Evolutionary conservation across 2,888 invertebrate genomes (phyloP).

Genomic region (Aplocera efformata): DNA sequence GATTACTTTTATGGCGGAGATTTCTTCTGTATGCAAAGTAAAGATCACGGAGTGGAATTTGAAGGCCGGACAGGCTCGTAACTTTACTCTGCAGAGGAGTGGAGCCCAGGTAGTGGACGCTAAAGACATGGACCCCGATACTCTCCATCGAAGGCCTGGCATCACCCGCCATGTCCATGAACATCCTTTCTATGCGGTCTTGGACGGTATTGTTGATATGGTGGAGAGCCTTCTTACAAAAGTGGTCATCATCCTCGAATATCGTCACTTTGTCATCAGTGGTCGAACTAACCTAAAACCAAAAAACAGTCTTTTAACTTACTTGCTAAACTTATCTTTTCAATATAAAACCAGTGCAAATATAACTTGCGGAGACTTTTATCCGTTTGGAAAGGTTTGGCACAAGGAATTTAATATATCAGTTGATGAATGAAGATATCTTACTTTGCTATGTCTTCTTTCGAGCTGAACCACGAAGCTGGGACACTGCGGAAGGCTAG

Average conservation of each 20-base stretch:
- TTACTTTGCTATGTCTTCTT: constrained; percentile 62
- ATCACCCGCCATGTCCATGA: constrained; percentile 85
- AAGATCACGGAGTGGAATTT: constrained; percentile 87
- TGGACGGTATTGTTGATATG: constrained; percentile 86
- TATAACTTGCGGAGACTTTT: too few relatives aligned
- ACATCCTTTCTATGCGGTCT: constrained; percentile 92
- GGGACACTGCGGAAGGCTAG: constrained; percentile 63
- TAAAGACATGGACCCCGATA: constrained; percentile 82
- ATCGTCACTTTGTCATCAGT: constrained; percentile 55
- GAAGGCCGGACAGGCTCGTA: constrained; percentile 90
- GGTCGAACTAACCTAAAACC: constrained; percentile 55
- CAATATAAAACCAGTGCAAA: too few relatives aligned
- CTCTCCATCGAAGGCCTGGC: constrained; percentile 69
- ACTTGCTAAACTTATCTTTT: too few relatives aligned
- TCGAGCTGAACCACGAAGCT: constrained; percentile 41
- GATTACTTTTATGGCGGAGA: constrained; percentile 69
- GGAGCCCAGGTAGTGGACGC: constrained; percentile 91
- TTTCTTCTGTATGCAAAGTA: constrained; percentile 83
- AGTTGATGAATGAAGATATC: not conserved
- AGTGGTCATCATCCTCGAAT: constrained; percentile 67
- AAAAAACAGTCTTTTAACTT: too few relatives aligned
- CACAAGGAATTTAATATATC: too few relatives aligned
- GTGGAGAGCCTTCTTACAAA: constrained; percentile 61
- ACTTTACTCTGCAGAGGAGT: constrained; percentile 89
- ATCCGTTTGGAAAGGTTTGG: too few relatives aligned